Evolutionary conservation across 2,113 vertebrate genomes (phyloP).

Genomic region (Syrrhaptes paradoxus): DNA sequence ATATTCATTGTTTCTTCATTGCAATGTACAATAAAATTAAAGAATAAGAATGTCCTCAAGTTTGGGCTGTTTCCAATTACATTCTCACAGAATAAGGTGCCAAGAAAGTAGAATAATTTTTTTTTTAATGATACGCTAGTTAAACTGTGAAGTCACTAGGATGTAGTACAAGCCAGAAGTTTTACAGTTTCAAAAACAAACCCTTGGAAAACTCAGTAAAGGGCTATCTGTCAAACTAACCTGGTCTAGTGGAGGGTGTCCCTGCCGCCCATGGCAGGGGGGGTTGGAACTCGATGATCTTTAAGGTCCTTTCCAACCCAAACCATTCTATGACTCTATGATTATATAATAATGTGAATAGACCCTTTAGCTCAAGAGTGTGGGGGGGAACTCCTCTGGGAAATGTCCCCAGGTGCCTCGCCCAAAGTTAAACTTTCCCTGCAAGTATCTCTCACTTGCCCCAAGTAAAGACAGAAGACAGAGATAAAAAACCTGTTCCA

Average conservation of each 20-base stretch:
- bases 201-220: background rate
- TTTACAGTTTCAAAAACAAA: background rate
- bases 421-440: background rate
- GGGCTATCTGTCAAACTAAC: background rate
- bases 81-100: background rate
- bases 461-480: background rate
- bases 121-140: background rate
- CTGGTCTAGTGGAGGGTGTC: too few species aligned
- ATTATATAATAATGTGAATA: background rate
- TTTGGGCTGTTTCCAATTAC: background rate
- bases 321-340: too few species aligned
- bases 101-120: background rate
- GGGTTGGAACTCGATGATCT: too few species aligned
- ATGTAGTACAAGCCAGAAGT: background rate
- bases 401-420: background rate
- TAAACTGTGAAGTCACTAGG: background rate
- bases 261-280: too few species aligned
- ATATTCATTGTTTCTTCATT: background rate
- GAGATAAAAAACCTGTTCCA: background rate
- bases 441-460: background rate
- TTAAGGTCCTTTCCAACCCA: too few species aligned
- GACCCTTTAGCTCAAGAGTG: background rate
- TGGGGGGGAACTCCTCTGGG: background rate
- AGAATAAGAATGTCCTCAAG: background rate
- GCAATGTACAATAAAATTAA: too few species aligned